Evolutionary conservation across 2,888 invertebrate species (phyloP).

Genomic region (Pheosia gnoma): DNA sequence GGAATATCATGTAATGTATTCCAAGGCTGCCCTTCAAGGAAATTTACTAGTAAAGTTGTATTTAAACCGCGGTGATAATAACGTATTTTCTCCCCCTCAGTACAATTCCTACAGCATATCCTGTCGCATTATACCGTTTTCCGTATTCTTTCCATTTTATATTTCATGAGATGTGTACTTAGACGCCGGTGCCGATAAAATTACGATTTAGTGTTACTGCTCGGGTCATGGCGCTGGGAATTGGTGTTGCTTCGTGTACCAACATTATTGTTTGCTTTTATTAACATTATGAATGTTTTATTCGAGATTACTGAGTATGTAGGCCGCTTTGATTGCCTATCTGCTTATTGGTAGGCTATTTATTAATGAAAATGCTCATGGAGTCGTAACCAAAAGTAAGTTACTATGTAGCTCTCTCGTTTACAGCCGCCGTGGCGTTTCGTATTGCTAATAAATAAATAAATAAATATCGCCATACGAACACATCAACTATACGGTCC

Average conservation of each 20-base stretch:
- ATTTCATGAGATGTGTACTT: slow-evolving; percentile 57
- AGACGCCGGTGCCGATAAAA: slow-evolving; percentile 47
- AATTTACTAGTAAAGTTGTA: no score
- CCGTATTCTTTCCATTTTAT: slow-evolving; percentile 33
- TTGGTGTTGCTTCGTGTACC: slow-evolving; percentile 13
- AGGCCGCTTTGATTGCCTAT: slow-evolving; percentile 12
- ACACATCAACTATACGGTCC: no score
- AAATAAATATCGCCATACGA: no score
- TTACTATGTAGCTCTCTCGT: no score
- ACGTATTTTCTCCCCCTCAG: neutral
- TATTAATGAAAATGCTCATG: no score
- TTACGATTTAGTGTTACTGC: slow-evolving; percentile 56
- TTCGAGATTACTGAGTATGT: neutral
- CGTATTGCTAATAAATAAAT: no score
- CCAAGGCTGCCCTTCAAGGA: no score
- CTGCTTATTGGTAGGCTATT: no score
- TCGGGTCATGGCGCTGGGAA: slow-evolving; percentile 27
- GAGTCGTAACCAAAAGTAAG: no score
- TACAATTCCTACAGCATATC: neutral
- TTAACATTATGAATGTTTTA: slow-evolving; percentile 15
- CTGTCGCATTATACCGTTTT: neutral
- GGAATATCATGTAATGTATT: no score
- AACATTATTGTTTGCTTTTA: slow-evolving; percentile 11
- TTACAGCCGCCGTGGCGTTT: no score
- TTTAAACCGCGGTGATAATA: no score